phyloP scores from a whole-genome alignment of 1,140 invertebrate species.

The Drosophila punjabiensis region DNA sequence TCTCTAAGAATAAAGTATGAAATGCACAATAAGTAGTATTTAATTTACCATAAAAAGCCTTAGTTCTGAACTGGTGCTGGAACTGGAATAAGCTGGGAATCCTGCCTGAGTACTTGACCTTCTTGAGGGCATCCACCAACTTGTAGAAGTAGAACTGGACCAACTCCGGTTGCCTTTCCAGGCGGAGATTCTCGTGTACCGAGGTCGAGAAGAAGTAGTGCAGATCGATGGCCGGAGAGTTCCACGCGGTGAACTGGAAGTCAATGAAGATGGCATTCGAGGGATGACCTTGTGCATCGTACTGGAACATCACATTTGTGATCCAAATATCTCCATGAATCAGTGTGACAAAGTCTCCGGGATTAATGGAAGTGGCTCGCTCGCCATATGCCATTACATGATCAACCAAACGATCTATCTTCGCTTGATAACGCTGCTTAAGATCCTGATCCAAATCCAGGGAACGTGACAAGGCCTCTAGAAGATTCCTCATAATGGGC shows the following conservation, averaged over 20 bases:
- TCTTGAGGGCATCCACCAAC: constrained; percentile 43
- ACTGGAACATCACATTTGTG: constrained; percentile 89
- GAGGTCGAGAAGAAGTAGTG: constrained; percentile 32
- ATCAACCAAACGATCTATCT: constrained; percentile 46
- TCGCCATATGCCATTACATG: constrained; percentile 63
- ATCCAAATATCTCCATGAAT: constrained; percentile 89
- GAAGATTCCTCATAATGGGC: constrained; percentile 45
- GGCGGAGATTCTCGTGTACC: constrained; percentile 8
- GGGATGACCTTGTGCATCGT: constrained; percentile 73
- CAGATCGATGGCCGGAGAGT: constrained; percentile 27
- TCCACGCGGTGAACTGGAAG: constrained; percentile 30
- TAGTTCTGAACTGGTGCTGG: constrained; percentile 50
- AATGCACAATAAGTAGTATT: background rate
- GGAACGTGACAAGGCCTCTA: constrained; percentile 42
- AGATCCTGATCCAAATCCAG: constrained; percentile 42
- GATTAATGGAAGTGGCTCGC: constrained; percentile 43
- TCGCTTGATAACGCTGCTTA: constrained; percentile 53
- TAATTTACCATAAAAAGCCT: constrained; percentile 60
- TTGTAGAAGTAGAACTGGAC: constrained; percentile 69
- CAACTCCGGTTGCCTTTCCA: constrained; percentile 45
- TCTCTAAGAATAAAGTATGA: background rate
- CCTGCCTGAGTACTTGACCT: constrained; percentile 49
- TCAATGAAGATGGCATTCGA: constrained; percentile 74
- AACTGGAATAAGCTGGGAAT: constrained; percentile 71
- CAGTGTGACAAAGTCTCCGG: constrained; percentile 86